These are phyloP conservation scores for Suncus etruscus DNA, from an alignment of 2,113 vertebrate species.

Conservation along the genomic window DNA sequence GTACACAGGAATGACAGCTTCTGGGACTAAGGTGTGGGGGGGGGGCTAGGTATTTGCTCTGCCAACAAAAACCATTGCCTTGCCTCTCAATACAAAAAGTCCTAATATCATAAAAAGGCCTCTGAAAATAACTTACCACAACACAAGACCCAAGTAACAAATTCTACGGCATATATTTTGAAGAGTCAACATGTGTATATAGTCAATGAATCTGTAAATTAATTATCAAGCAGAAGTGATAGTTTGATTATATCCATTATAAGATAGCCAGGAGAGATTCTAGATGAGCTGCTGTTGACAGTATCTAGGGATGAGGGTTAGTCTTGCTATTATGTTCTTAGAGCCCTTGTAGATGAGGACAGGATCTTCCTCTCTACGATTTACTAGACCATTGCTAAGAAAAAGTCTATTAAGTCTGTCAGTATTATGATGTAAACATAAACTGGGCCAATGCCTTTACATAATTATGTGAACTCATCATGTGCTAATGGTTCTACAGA, in stretches of 20 bases:
- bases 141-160: conserved; percentile 45
- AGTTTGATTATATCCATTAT: conserved; percentile 65
- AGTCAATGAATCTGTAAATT: conserved; percentile 48
- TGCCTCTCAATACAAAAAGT: conserved; percentile 53
- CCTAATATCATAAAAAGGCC: conserved; percentile 62
- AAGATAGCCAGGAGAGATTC: conserved; percentile 62
- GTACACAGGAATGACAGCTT: conserved; percentile 75
- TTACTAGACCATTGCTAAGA: conserved; percentile 46
- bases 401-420: conserved; percentile 24
- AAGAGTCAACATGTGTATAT: conserved; percentile 10
- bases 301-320: conserved; percentile 45
- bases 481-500: not conserved
- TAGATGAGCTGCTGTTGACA: conserved; percentile 40
- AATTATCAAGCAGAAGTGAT: conserved; percentile 51
- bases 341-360: conserved; percentile 5
- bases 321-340: conserved; percentile 16
- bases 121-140: conserved; percentile 67
- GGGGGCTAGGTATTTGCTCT: not conserved
- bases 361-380: conserved; percentile 39
- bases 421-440: conserved; percentile 6
- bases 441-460: conserved; percentile 7
- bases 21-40: conserved; percentile 67
- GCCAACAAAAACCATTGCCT: conserved; percentile 79
- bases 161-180: not conserved
- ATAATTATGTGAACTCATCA: too few species aligned